Conservation (phyloP, 2,113 vertebrate genomes). For the Muntiacus muntjak region DNA sequence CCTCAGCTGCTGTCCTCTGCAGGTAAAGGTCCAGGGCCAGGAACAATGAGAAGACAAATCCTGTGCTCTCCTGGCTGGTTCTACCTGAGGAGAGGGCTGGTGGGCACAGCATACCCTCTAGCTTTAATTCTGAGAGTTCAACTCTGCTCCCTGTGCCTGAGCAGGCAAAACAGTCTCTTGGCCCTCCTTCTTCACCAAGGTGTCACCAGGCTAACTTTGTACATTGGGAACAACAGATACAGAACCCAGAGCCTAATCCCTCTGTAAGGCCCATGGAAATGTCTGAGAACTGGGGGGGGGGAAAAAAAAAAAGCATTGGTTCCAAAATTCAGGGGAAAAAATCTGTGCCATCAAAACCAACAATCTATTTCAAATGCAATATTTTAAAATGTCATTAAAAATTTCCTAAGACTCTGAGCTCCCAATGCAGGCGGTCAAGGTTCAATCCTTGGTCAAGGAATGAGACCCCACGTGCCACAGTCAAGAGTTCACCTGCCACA, state of each 20-base stretch:
- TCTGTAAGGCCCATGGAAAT: neutral
- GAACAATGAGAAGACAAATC: neutral
- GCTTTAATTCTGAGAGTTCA: neutral
- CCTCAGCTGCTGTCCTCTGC: neutral
- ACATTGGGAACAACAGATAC: neutral
- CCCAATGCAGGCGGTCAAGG: neutral
- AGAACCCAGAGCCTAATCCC: neutral
- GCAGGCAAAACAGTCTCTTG: neutral
- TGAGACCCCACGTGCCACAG: neutral
- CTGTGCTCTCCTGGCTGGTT: neutral
- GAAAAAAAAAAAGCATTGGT: neutral
- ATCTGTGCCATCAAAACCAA: neutral
- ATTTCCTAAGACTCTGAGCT: neutral
- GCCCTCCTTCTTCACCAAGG: neutral
- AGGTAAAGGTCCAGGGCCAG: neutral
- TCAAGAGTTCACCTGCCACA: neutral
- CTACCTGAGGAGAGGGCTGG: accelerated
- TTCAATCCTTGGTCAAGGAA: neutral
- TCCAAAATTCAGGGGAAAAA: neutral
- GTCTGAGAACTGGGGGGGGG: neutral
- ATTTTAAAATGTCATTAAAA: neutral
- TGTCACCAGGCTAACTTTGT: neutral
- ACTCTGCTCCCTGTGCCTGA: neutral
- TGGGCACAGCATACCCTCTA: neutral
- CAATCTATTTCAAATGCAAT: constrained; percentile 12